phyloP scores from a whole-genome alignment of 2,797 vertebrate genomes.

The Pseudopleuronectes americanus region DNA sequence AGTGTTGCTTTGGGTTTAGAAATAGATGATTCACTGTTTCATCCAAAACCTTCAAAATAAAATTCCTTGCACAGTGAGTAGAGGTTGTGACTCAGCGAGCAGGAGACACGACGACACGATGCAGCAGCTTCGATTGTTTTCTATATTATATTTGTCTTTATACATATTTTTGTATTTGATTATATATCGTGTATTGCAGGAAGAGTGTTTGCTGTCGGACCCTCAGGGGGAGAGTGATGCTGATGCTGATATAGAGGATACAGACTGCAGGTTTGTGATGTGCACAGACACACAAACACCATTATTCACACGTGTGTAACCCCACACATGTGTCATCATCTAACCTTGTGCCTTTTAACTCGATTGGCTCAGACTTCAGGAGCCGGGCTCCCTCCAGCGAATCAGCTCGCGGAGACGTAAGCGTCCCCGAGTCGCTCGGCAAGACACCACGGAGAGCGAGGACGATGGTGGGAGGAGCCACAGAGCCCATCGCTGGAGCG shows the following conservation, averaged over 20 bases:
- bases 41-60: too few species aligned
- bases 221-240: constrained; percentile 86
- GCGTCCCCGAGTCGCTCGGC: constrained; percentile 79
- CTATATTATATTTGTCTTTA: neutral
- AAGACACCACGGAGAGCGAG: constrained; percentile 87
- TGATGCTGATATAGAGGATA: constrained; percentile 86
- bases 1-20: too few species aligned
- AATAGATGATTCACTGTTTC: too few species aligned
- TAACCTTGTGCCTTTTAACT: constrained; percentile 26
- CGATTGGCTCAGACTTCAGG: constrained; percentile 75
- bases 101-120: too few species aligned
- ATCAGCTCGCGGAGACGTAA: constrained; percentile 85
- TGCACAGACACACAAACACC: neutral
- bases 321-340: neutral
- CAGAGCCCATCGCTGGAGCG: constrained; percentile 82
- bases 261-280: constrained; percentile 79
- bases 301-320: neutral
- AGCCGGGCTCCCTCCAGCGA: constrained; percentile 81
- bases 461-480: constrained; percentile 83
- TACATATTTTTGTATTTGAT: neutral
- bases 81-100: too few species aligned
- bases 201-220: constrained; percentile 82
- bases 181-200: constrained; percentile 57
- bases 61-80: too few species aligned
- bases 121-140: too few species aligned